Percentiles rank a stretch among this genome's conserved stretches.
These are phyloP conservation scores for Sebastes taczanowskii DNA, from an alignment of 2,797 vertebrate genomes.

Conservation along the genomic window DNA sequence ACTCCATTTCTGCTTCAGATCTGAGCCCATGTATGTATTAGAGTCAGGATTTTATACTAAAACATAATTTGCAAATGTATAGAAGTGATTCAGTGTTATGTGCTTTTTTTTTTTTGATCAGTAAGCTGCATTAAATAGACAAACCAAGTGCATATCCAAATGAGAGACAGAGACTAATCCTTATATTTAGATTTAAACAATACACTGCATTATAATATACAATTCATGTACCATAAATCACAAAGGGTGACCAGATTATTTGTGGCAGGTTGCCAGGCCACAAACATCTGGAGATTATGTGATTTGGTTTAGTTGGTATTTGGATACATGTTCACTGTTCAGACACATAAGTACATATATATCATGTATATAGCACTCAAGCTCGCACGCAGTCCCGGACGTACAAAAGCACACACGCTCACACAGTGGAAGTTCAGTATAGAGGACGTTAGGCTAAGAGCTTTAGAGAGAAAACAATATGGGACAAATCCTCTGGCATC, in stretches of 20 bases:
- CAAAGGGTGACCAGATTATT: slow-evolving; percentile 46
- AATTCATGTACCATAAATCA: slow-evolving; percentile 9
- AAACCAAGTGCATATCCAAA: neutral
- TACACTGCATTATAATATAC: neutral
- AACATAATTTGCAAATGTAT: slow-evolving; percentile 12
- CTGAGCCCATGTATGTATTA: neutral
- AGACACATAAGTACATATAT: neutral
- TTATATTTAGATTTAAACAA: slow-evolving; percentile 27
- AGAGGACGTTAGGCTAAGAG: neutral
- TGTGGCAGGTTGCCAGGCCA: slow-evolving; percentile 35
- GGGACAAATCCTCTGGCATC: slow-evolving; percentile 1
- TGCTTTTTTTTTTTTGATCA: neutral
- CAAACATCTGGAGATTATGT: slow-evolving; percentile 66
- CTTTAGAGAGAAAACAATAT: slow-evolving; percentile 5
- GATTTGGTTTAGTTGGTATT: slow-evolving; percentile 59
- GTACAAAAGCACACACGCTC: neutral
- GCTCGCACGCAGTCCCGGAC: neutral
- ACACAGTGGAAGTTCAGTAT: neutral
- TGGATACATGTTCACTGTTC: slow-evolving; percentile 25
- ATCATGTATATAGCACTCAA: neutral
- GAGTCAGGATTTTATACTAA: neutral
- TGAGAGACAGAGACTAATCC: slow-evolving; percentile 17
- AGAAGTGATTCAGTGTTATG: neutral
- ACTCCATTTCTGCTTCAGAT: neutral
- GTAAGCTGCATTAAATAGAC: slow-evolving; percentile 5